These are phyloP conservation scores for Agrotis puta DNA, from an alignment of 2,888 invertebrate species.

Conservation along the genomic window DNA sequence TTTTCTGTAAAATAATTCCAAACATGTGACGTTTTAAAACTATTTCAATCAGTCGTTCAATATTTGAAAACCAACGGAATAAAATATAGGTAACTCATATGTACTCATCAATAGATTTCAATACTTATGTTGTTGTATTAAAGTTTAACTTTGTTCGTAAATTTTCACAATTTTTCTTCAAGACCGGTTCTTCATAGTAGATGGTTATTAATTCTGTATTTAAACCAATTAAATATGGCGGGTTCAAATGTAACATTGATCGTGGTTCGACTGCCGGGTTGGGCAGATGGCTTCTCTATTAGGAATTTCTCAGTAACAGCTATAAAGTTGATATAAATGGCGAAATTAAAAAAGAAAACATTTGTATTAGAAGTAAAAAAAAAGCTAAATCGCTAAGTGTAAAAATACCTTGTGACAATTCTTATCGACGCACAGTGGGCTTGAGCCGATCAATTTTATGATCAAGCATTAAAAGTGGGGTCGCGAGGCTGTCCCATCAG, in stretches of 20 bases:
- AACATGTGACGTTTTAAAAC: slow-evolving; percentile 27
- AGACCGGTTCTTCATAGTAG: slow-evolving; percentile 1
- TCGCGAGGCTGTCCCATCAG: too few relatives aligned
- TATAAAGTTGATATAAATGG: too few relatives aligned
- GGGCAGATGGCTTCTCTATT: not conserved
- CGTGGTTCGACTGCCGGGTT: not conserved
- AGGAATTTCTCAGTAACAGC: not conserved
- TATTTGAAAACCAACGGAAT: slow-evolving; percentile 49
- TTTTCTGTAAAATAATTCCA: not conserved
- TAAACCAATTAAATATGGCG: slow-evolving; percentile 72
- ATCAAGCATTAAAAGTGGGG: too few relatives aligned
- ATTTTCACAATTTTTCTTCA: slow-evolving; percentile 5
- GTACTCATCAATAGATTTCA: slow-evolving; percentile 8
- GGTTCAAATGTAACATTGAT: not conserved
- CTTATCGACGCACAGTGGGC: too few relatives aligned
- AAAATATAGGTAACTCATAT: slow-evolving; percentile 20
- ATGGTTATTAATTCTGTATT: slow-evolving; percentile 59
- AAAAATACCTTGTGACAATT: too few relatives aligned
- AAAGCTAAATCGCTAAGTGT: too few relatives aligned
- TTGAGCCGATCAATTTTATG: too few relatives aligned
- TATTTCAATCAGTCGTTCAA: slow-evolving; percentile 16
- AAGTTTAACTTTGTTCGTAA: slow-evolving; percentile 11
- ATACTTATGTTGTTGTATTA: fast-evolving
- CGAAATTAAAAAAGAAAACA: too few relatives aligned
- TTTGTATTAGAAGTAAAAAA: too few relatives aligned